Conservation (phyloP, 2,113 vertebrate species). For the Channa maculata region DNA sequence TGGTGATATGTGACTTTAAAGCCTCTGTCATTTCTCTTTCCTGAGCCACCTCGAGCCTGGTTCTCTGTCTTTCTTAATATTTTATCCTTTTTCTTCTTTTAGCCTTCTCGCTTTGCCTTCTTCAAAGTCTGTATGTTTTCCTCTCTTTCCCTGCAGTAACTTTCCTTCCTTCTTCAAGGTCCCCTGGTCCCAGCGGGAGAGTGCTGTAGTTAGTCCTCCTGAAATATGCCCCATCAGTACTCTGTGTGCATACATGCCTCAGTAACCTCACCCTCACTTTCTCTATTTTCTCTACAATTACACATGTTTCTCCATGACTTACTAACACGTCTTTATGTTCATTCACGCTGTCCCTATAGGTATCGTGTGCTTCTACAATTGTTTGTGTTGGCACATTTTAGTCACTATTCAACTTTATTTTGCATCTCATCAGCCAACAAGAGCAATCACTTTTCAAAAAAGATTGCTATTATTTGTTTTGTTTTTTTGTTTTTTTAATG, state of each 20-base stretch:
- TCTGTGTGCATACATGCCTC: conserved; percentile 10
- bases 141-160: not conserved
- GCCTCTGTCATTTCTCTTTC: not conserved
- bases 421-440: too few species aligned
- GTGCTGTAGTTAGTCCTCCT: conserved; percentile 29
- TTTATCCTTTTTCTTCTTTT: not conserved
- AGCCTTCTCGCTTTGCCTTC: not conserved
- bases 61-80: not conserved
- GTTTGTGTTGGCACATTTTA: too few species aligned
- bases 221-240: conserved; percentile 51
- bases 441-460: too few species aligned
- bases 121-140: conserved; percentile 1
- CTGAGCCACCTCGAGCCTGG: not conserved
- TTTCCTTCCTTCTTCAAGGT: conserved; percentile 34
- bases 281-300: not conserved
- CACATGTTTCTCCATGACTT: too few species aligned
- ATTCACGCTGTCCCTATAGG: too few species aligned
- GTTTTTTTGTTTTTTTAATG: too few species aligned
- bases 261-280: not conserved
- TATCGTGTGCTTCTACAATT: too few species aligned
- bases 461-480: too few species aligned
- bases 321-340: too few species aligned
- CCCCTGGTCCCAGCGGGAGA: conserved; percentile 27
- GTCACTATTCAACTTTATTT: too few species aligned
- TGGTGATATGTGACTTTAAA: conserved; percentile 18